These are phyloP conservation scores for Thripadectes ignobilis DNA, from an alignment of 2,797 vertebrate species.

Conservation along the genomic window DNA sequence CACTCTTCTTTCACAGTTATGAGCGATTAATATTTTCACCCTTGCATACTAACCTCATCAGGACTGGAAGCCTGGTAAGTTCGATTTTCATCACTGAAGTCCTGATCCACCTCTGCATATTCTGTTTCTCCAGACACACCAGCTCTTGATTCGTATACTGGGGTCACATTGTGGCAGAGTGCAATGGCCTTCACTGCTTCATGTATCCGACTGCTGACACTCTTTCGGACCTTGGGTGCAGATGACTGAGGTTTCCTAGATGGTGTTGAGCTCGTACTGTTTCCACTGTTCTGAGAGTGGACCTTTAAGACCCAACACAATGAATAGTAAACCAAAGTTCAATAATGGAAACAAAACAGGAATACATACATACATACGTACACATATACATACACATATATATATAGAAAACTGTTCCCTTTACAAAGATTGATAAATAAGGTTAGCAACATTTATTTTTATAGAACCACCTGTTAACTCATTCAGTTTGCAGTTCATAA, in stretches of 20 bases:
- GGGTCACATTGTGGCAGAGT: conserved; percentile 96
- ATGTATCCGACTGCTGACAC: conserved; percentile 90
- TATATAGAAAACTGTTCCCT: background rate
- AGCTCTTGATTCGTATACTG: conserved; percentile 87
- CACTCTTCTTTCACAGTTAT: background rate
- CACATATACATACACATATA: accelerated
- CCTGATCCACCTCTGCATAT: conserved; percentile 90
- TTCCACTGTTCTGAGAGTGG: conserved; percentile 64
- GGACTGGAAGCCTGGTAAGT: conserved; percentile 98
- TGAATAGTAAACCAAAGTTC: background rate
- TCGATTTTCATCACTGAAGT: conserved; percentile 92
- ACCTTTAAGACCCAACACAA: conserved; percentile 43
- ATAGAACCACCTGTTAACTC: background rate
- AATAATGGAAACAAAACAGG: background rate
- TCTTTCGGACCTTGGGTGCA: conserved; percentile 90
- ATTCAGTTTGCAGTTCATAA: background rate
- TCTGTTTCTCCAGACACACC: conserved; percentile 82
- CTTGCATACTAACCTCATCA: conserved; percentile 85
- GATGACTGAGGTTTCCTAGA: conserved; percentile 78
- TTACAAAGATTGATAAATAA: background rate
- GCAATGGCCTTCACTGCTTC: conserved; percentile 97
- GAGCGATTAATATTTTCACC: background rate
- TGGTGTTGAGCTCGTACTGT: conserved; percentile 71
- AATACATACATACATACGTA: background rate
- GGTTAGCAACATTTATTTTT: no score